A percentile compares a stretch with the other conserved stretches of the same genome.
Conservation (phyloP, 35 echinoderm and acorn worm genomes). For the Apostichopus californicus region DNA sequence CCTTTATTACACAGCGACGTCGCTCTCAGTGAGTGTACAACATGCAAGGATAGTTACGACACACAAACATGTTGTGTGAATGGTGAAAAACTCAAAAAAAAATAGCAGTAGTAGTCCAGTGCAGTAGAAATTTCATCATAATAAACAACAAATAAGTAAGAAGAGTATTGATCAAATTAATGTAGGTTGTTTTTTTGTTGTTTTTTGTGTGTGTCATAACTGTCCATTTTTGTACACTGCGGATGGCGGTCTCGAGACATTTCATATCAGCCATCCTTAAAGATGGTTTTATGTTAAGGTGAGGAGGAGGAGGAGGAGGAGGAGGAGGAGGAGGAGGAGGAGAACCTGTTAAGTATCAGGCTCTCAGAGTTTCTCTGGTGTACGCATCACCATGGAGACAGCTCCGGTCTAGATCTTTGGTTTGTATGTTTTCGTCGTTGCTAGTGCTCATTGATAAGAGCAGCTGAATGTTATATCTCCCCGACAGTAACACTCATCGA, state of each 20-base stretch:
- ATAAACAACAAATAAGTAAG: no score
- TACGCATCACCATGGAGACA: not conserved
- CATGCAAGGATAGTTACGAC: no score
- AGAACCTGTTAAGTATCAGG: not conserved
- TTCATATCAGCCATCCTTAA: no score
- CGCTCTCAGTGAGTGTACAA: not conserved
- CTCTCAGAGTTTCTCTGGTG: not conserved
- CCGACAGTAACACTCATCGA: constrained; percentile 87
- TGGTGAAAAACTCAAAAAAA: no score
- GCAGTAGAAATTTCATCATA: no score
- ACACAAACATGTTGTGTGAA: no score
- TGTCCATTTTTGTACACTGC: not conserved
- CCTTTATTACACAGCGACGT: no score
- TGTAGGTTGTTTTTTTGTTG: no score
- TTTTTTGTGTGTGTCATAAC: no score
- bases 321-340: not conserved
- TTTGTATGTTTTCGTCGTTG: not conserved
- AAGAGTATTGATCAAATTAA: no score
- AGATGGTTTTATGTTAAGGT: no score
- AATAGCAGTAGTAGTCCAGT: no score
- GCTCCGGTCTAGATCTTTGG: not conserved
- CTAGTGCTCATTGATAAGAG: constrained; percentile 43
- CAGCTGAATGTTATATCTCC: constrained; percentile 58
- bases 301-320: not conserved
- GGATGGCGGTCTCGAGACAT: not conserved